These are phyloP conservation scores for Sandelia bainsii DNA, from an alignment of 2,797 vertebrate genomes.

Conservation along the genomic window DNA sequence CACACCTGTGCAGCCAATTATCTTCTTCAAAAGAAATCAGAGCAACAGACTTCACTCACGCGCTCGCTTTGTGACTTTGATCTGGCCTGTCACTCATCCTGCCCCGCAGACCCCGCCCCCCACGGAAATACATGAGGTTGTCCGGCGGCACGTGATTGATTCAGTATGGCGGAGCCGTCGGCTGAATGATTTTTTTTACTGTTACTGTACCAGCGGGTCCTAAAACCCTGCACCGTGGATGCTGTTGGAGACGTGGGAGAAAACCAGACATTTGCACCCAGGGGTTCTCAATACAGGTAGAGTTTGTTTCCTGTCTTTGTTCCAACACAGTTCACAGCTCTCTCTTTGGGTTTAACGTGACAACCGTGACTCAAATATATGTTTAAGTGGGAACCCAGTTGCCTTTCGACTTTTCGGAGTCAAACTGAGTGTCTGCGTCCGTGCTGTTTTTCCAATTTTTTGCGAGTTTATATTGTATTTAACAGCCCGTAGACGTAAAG, in stretches of 20 bases:
- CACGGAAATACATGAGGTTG: slow-evolving; percentile 69
- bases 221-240: slow-evolving; percentile 54
- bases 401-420: slow-evolving; percentile 3
- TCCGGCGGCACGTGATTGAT: slow-evolving; percentile 78
- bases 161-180: slow-evolving; percentile 83
- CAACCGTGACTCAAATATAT: slow-evolving; percentile 9
- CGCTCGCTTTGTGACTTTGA: too few species aligned
- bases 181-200: slow-evolving; percentile 47
- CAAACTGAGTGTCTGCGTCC: not conserved
- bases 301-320: not conserved
- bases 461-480: not conserved
- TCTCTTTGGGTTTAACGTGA: not conserved
- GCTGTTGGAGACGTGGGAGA: slow-evolving; percentile 18
- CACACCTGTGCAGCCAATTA: not conserved
- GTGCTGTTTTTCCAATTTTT: not conserved
- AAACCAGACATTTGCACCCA: not conserved
- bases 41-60: too few species aligned
- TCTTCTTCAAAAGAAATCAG: too few species aligned
- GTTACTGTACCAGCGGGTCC: slow-evolving; percentile 68
- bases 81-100: slow-evolving; percentile 54
- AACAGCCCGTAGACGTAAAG: not conserved
- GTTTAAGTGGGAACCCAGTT: not conserved
- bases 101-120: slow-evolving; percentile 68
- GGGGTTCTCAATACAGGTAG: slow-evolving; percentile 33
- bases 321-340: not conserved